Percentiles rank a stretch among this genome's conserved stretches.
Conservation (phyloP, 1,140 invertebrate genomes). For the Aphelinus atriplicis region DNA sequence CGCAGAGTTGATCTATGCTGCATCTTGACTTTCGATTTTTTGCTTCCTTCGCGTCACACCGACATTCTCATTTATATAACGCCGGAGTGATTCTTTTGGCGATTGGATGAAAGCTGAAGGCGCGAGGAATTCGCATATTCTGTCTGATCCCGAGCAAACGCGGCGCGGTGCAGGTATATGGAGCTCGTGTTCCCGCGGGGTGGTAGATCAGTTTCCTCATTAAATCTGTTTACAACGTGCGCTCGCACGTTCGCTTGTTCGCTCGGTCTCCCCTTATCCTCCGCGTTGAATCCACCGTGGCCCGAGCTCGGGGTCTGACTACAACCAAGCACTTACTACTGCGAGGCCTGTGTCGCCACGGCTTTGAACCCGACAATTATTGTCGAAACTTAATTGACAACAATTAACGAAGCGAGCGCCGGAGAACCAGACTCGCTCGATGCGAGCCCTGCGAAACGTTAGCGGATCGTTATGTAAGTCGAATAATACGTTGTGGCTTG, state of each 20-base stretch:
- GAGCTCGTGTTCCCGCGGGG: background rate
- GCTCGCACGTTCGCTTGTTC: conserved; percentile 5
- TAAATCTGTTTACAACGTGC: conserved; percentile 38
- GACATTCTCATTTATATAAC: too few species aligned
- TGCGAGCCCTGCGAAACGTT: background rate
- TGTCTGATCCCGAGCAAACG: too few species aligned
- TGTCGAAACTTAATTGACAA: conserved; percentile 23
- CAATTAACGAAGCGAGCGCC: conserved; percentile 1
- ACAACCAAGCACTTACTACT: too few species aligned
- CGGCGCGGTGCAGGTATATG: too few species aligned
- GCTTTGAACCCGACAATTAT: conserved; percentile 5
- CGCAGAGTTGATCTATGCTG: too few species aligned
- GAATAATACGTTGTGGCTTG: too few species aligned
- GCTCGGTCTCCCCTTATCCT: background rate
- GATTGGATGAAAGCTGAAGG: too few species aligned
- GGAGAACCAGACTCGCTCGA: background rate
- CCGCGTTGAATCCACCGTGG: background rate
- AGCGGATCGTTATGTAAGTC: background rate
- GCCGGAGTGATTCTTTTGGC: too few species aligned
- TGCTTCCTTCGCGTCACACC: too few species aligned
- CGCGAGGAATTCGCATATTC: too few species aligned
- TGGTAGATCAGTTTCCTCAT: conserved; percentile 42
- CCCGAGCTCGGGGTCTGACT: background rate
- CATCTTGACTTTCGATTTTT: too few species aligned
- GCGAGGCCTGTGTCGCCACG: background rate